Evolutionary conservation across 2,113 vertebrate genomes (phyloP), one percentile per base, ranked within the genome.

Genomic region (Sakesphorus luctuosus): DNA sequence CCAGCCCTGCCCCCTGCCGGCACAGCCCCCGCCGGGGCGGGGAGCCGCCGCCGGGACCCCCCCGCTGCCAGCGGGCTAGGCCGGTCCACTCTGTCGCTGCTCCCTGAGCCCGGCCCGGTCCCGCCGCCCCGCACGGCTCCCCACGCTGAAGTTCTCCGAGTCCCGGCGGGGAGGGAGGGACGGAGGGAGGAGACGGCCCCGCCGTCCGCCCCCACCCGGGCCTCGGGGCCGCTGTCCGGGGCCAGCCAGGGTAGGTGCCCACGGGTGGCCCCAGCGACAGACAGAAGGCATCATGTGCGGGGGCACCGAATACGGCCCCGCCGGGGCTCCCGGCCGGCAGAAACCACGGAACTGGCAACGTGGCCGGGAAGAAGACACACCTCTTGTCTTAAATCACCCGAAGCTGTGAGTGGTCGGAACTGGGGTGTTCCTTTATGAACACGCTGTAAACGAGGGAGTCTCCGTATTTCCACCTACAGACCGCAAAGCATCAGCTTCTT

Each of bases 1-100:
- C 28, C 49, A 26, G 94, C 93, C 89, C 95, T 94, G 90, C 95
- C 96, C 90, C 90, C 96, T 94, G 95, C 87, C 67, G 95, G 92
- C 91, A 91, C 83, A 43, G 83, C 79, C 87, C 75, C 93, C 67
- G 75, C 46, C 59, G 69, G 78, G 83, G 38, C 59, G 85, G 78
- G 79, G 25, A 43, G 52, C 44, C 38, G 33, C 79, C 50, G 35
- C 65, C 53, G 78, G 88, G 75, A 91, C 50, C 7, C 69, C 66
- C 43, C 47, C n/a, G 67, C 77, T 25, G 43, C 56, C 15, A 10
- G 20, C 8, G 3, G 31, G 13, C 23, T 43, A 36, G 13, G 7
- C 38, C 28, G 36, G 21, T 12, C 11, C 3, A 1, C 31, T 3
- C 61, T 24, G 20, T 21, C 33, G 56, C 26, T 6, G 40, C 40